phyloP scores from a whole-genome alignment of 2,113 vertebrate species.

The Solenodon paradoxus region DNA sequence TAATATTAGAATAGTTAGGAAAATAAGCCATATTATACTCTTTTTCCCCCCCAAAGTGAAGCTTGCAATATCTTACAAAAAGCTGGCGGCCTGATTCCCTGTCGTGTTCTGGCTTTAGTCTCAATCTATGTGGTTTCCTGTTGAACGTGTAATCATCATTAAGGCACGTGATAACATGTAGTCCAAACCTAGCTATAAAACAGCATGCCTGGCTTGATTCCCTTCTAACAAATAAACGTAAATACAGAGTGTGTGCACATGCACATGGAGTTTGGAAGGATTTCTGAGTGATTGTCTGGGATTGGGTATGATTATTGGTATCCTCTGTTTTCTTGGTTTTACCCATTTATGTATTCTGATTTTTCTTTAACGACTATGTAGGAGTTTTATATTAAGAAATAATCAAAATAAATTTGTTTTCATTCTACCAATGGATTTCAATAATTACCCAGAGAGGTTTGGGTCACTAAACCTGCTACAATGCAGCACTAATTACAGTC shows the following conservation, averaged over 20 bases:
- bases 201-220: background rate
- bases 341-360: background rate
- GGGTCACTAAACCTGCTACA: background rate
- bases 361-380: background rate
- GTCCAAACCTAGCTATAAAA: background rate
- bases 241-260: background rate
- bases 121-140: constrained; percentile 4
- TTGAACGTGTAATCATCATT: constrained; percentile 41
- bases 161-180: background rate
- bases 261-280: background rate
- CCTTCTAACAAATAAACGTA: background rate
- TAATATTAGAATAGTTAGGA: background rate
- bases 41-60: background rate
- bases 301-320: background rate
- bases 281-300: background rate
- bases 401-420: background rate
- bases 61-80: background rate
- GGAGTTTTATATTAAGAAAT: constrained; percentile 1
- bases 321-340: constrained; percentile 2
- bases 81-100: background rate
- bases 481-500: background rate
- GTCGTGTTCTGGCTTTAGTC: constrained; percentile 22
- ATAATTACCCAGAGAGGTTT: background rate
- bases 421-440: background rate
- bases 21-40: constrained; percentile 13